A percentile compares a stretch with the other conserved stretches of the same genome.
These are phyloP conservation scores for Diceros bicornis DNA, from an alignment of 2,797 vertebrate species.

Conservation along the genomic window DNA sequence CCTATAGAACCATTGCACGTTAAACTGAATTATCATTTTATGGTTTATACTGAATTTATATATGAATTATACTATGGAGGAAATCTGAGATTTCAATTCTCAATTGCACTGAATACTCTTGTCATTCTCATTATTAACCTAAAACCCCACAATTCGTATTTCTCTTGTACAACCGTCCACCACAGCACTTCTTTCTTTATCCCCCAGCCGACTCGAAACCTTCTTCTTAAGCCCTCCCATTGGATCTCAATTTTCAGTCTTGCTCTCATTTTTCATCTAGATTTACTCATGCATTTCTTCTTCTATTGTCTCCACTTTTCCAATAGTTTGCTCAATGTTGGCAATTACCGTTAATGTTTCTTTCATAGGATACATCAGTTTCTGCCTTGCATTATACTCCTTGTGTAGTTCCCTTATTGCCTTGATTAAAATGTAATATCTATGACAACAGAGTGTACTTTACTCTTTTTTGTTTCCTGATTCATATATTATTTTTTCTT, in stretches of 20 bases:
- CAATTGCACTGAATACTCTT: neutral
- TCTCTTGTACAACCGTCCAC: neutral
- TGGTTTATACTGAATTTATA: too few relatives aligned
- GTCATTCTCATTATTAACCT: neutral
- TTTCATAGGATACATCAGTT: neutral
- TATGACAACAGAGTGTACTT: neutral
- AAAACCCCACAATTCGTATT: neutral
- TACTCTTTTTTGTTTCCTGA: neutral
- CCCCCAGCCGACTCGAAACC: too few relatives aligned
- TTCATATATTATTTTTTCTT: neutral
- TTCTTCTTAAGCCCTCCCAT: fast-evolving
- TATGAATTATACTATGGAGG: too few relatives aligned
- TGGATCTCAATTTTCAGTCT: neutral
- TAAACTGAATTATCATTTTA: fast-evolving
- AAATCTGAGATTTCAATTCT: neutral
- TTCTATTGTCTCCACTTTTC: neutral
- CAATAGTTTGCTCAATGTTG: neutral
- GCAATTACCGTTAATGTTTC: neutral
- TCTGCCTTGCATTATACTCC: neutral
- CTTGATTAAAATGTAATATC: neutral
- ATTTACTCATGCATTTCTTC: neutral
- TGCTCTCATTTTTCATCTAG: neutral
- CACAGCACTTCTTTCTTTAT: neutral
- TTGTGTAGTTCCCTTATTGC: neutral
- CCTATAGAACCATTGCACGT: fast-evolving